phyloP scores from a whole-genome alignment of 2,113 vertebrate genomes.

The Catharus bicknelli region DNA sequence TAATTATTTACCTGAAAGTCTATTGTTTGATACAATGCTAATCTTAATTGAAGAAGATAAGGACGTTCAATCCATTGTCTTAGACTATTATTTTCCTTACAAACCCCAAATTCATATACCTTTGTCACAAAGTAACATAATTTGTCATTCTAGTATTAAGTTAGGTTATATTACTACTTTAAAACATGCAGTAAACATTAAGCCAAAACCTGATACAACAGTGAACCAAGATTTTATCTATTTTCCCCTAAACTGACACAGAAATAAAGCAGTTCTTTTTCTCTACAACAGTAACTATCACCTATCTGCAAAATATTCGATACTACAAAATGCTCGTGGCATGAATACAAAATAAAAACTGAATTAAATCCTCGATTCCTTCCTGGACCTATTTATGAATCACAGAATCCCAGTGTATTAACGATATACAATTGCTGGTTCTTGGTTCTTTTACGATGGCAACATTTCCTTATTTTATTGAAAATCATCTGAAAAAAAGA shows the following conservation, averaged over 20 bases:
- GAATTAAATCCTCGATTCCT: background rate
- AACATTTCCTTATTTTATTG: background rate
- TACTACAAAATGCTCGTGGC: background rate
- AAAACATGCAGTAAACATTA: fast-evolving
- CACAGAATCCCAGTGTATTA: background rate
- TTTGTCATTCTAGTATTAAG: background rate
- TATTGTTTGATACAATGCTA: background rate
- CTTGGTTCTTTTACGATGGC: background rate
- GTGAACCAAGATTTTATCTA: background rate
- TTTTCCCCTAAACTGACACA: background rate
- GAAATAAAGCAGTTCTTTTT: background rate
- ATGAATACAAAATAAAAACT: background rate
- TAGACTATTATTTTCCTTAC: background rate
- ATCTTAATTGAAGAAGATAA: background rate
- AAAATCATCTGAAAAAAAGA: background rate
- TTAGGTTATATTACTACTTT: background rate
- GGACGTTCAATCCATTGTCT: background rate
- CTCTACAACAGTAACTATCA: background rate
- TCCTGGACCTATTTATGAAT: background rate
- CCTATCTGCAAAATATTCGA: fast-evolving
- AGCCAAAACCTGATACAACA: background rate
- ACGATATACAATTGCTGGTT: background rate
- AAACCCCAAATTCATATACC: fast-evolving
- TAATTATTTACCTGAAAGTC: background rate
- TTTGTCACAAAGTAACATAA: background rate